Conservation (phyloP, 2,888 invertebrate genomes). For the Hydropsyche betteni region DNA sequence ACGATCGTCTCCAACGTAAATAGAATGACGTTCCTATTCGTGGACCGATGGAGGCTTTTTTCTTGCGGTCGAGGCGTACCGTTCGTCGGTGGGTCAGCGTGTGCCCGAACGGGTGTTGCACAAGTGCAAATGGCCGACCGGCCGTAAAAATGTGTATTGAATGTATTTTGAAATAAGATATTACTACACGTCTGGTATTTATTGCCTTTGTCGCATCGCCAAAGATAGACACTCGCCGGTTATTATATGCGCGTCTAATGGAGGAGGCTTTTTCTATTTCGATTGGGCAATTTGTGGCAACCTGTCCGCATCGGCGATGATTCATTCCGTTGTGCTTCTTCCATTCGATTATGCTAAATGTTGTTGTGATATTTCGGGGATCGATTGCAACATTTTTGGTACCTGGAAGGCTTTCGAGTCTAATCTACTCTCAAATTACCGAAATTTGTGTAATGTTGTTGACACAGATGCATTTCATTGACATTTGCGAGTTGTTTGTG, state of each 20-base stretch:
- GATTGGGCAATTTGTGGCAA: conserved; percentile 6
- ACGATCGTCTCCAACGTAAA: too few relatives aligned
- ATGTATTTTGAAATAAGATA: conserved; percentile 23
- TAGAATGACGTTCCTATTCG: too few relatives aligned
- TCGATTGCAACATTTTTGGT: too few relatives aligned
- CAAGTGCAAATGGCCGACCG: conserved; percentile 16
- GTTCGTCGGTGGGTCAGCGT: conserved; percentile 4
- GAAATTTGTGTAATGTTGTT: too few relatives aligned
- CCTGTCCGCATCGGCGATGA: conserved; percentile 1
- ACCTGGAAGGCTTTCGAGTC: too few relatives aligned
- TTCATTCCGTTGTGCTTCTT: conserved; percentile 3
- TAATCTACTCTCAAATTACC: too few relatives aligned
- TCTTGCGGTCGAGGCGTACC: background rate
- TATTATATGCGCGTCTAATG: background rate
- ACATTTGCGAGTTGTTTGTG: too few relatives aligned
- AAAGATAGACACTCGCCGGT: background rate
- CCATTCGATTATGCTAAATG: background rate
- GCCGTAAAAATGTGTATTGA: conserved; percentile 12
- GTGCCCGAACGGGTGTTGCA: conserved; percentile 5
- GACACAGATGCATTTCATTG: too few relatives aligned
- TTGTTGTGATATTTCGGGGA: background rate
- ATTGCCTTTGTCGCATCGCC: conserved; percentile 23
- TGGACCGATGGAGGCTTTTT: too few relatives aligned
- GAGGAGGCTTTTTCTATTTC: background rate
- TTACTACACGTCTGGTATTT: conserved; percentile 22